phyloP scores from a whole-genome alignment of 1,140 invertebrate species.

The Lithobius niger region DNA sequence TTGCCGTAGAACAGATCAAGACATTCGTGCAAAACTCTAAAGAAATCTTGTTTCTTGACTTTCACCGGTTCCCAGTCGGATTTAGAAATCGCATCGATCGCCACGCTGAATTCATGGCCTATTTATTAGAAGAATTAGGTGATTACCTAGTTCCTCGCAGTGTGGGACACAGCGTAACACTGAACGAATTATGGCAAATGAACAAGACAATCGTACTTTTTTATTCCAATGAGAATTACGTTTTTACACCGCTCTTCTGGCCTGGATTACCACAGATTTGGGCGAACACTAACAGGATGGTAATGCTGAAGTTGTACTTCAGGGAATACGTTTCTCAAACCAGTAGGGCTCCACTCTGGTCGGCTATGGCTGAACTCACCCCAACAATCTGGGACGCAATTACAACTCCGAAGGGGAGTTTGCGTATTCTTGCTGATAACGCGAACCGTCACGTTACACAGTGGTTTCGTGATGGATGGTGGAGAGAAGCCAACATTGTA shows the following conservation, averaged over 20 bases:
- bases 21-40: slow-evolving; percentile 36
- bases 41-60: slow-evolving; percentile 9
- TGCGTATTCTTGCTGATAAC: slow-evolving; percentile 52
- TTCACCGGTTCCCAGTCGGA: slow-evolving; percentile 38
- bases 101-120: slow-evolving; percentile 41
- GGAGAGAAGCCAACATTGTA: slow-evolving; percentile 42
- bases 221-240: slow-evolving; percentile 30
- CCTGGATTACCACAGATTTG: slow-evolving; percentile 8
- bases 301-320: not conserved
- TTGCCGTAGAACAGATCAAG: slow-evolving; percentile 45
- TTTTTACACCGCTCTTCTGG: slow-evolving; percentile 1
- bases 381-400: slow-evolving; percentile 52
- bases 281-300: slow-evolving; percentile 4
- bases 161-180: slow-evolving; percentile 29
- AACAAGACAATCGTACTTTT: slow-evolving; percentile 47
- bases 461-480: slow-evolving; percentile 41
- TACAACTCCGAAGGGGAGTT: slow-evolving; percentile 44
- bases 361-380: slow-evolving; percentile 67
- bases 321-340: not conserved
- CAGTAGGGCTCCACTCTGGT: slow-evolving; percentile 41
- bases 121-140: slow-evolving; percentile 46
- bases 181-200: slow-evolving; percentile 45
- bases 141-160: slow-evolving; percentile 34
- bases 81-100: slow-evolving; percentile 24
- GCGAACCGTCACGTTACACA: slow-evolving; percentile 43